phyloP scores from a whole-genome alignment of 2,797 vertebrate species.

The Alcedo atthis region DNA sequence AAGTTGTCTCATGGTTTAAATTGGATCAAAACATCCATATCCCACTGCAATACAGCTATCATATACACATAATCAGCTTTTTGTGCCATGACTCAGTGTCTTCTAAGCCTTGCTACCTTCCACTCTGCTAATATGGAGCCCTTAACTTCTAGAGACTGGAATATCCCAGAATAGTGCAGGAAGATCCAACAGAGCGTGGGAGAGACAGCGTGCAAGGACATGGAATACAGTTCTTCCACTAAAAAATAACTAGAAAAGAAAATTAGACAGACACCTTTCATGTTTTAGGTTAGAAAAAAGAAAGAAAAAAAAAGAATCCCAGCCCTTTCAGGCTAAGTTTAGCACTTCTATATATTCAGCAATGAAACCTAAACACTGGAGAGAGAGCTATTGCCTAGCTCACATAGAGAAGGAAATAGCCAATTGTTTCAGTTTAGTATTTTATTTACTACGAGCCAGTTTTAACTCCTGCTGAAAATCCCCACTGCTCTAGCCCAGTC shows the following conservation, averaged over 20 bases:
- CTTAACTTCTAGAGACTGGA: background rate
- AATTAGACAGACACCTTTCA: background rate
- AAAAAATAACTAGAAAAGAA: background rate
- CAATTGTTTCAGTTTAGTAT: background rate
- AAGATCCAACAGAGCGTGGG: background rate
- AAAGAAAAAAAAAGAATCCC: background rate
- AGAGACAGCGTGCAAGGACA: background rate
- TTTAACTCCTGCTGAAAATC: background rate
- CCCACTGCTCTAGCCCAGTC: background rate
- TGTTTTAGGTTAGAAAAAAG: conserved; percentile 6
- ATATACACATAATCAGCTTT: background rate
- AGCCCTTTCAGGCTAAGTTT: background rate
- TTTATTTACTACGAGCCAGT: background rate
- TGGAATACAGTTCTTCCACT: background rate
- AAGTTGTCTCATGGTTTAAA: background rate
- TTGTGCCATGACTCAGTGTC: background rate
- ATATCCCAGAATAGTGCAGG: background rate
- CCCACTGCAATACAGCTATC: background rate
- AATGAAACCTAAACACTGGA: conserved; percentile 5
- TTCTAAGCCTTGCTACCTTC: background rate
- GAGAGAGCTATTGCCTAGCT: background rate
- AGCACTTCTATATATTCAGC: background rate
- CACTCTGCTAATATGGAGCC: background rate
- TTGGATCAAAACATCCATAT: background rate
- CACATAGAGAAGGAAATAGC: background rate